A percentile compares a stretch with the other conserved stretches of the same genome.
Evolutionary conservation across 2,797 vertebrate species (phyloP).

Genomic region (Urocyon cinereoargenteus): DNA sequence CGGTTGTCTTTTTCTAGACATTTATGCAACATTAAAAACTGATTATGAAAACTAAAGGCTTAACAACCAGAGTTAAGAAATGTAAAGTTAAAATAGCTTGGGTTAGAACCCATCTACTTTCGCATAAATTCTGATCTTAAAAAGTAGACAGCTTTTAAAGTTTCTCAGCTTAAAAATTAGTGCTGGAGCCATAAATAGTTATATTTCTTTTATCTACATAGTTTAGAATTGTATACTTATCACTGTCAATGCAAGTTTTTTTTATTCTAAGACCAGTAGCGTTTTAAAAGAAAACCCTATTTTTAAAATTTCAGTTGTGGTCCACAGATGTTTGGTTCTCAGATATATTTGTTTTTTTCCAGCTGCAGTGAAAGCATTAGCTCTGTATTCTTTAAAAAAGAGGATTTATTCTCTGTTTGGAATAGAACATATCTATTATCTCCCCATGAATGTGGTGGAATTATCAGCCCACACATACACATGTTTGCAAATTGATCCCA

Average conservation of each 20-base stretch:
- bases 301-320: constrained; percentile 57
- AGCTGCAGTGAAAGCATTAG: constrained; percentile 34
- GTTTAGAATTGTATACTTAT: constrained; percentile 21
- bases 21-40: neutral
- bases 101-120: constrained; percentile 45
- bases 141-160: constrained; percentile 44
- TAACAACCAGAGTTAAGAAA: constrained; percentile 67
- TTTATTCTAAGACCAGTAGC: constrained; percentile 61
- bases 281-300: constrained; percentile 14
- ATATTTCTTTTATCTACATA: neutral
- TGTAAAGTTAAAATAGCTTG: neutral
- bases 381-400: constrained; percentile 40
- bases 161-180: constrained; percentile 45
- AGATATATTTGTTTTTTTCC: constrained; percentile 43
- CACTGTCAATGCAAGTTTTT: constrained; percentile 1
- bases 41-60: constrained; percentile 7
- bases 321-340: constrained; percentile 42
- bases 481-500: neutral
- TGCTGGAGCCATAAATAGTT: neutral
- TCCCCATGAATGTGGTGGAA: neutral
- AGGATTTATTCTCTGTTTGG: constrained; percentile 6
- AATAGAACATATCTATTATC: constrained; percentile 46
- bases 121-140: constrained; percentile 48
- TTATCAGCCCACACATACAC: neutral
- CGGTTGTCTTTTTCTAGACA: constrained; percentile 40